phyloP scores from a whole-genome alignment of 1,140 invertebrate genomes.

The Charaxes varanes region DNA sequence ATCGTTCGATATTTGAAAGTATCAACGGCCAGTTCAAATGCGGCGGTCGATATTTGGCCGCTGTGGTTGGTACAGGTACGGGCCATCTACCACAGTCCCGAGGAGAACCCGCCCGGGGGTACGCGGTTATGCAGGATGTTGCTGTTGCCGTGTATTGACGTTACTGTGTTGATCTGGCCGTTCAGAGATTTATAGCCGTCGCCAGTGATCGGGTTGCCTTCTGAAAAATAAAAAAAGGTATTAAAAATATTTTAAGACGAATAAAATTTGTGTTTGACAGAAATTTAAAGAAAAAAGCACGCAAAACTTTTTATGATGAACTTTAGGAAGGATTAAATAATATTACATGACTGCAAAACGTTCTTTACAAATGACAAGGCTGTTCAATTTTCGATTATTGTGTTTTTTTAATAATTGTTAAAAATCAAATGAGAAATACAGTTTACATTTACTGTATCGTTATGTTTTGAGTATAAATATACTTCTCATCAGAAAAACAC shows the following conservation, averaged over 20 bases:
- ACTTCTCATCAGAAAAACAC: too few relatives aligned
- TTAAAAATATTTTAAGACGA: slow-evolving; percentile 1
- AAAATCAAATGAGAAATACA: too few relatives aligned
- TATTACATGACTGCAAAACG: neutral
- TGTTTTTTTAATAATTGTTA: too few relatives aligned
- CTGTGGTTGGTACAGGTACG: slow-evolving; percentile 11
- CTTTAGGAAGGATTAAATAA: too few relatives aligned
- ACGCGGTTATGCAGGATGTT: slow-evolving; percentile 59
- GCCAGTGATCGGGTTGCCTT: slow-evolving; percentile 72
- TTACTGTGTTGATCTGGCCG: slow-evolving; percentile 72
- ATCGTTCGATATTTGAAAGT: slow-evolving; percentile 10
- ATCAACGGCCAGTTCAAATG: slow-evolving; percentile 15
- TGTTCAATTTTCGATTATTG: too few relatives aligned
- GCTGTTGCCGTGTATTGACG: slow-evolving; percentile 61
- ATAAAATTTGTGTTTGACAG: too few relatives aligned
- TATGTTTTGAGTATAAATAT: too few relatives aligned
- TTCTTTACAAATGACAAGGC: too few relatives aligned
- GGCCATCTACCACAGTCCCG: slow-evolving; percentile 65
- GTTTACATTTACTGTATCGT: too few relatives aligned
- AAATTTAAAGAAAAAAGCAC: slow-evolving; percentile 1
- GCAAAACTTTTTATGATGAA: neutral
- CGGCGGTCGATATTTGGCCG: slow-evolving; percentile 23
- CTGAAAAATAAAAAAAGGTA: slow-evolving; percentile 43
- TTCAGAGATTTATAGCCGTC: slow-evolving; percentile 73
- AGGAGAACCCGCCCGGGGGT: slow-evolving; percentile 68